A percentile compares a stretch with the other conserved stretches of the same genome.
Conservation (phyloP, 2,113 vertebrate species). For the Thymallus thymallus region DNA sequence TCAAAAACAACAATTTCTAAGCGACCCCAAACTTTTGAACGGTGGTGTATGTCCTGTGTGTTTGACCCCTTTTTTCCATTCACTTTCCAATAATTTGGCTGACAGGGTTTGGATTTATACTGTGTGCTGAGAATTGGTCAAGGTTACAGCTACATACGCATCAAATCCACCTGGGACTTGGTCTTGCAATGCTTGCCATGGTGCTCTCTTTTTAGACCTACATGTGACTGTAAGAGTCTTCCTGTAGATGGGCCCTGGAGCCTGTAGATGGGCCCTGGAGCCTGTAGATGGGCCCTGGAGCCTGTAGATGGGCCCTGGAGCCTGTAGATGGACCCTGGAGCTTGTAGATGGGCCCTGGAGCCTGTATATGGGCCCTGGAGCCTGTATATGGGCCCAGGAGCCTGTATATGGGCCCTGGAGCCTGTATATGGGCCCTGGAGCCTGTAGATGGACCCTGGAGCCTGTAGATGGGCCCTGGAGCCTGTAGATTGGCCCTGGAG, state of each 20-base stretch:
- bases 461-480: slow-evolving; percentile 53
- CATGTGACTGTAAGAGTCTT: slow-evolving; percentile 48
- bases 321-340: too few relatives aligned
- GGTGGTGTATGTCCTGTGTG: slow-evolving; percentile 12
- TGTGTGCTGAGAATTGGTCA: slow-evolving; percentile 18
- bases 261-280: slow-evolving; percentile 50
- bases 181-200: slow-evolving; percentile 41
- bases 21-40: too few relatives aligned
- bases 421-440: slow-evolving; percentile 51
- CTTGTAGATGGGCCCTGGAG: slow-evolving; percentile 53
- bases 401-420: slow-evolving; percentile 53
- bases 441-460: too few relatives aligned
- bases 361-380: slow-evolving; percentile 51
- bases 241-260: slow-evolving; percentile 52
- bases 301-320: slow-evolving; percentile 50
- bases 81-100: slow-evolving; percentile 56
- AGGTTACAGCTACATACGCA: slow-evolving; percentile 46
- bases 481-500: slow-evolving; percentile 50
- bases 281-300: slow-evolving; percentile 50
- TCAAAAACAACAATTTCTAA: too few relatives aligned
- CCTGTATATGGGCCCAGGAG: too few relatives aligned
- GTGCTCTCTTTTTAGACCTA: slow-evolving; percentile 39
- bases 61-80: slow-evolving; percentile 63
- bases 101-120: slow-evolving; percentile 45
- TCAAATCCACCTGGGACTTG: slow-evolving; percentile 52